Base-by-base conservation (phyloP, 37 sponge, comb jelly and placozoan species). In the Cliona cf. orientalis region DNA sequence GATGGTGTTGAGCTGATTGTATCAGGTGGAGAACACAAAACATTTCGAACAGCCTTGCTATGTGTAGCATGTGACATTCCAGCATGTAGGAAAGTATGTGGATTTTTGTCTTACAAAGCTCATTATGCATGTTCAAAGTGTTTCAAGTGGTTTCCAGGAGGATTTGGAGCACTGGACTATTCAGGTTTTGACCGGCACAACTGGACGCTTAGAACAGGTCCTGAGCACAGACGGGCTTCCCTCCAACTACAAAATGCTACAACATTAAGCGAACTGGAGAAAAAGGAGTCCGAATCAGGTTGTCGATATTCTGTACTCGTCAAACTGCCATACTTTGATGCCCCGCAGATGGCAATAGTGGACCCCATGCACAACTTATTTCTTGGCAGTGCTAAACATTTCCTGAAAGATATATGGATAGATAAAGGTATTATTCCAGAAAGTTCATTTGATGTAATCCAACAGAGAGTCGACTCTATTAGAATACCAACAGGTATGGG, bases 331-430 rank as follows among this genome's bases (percentile, higher is more conserved):
- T 85, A 78, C 46, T 76, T 76, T 76, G 86, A 85, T 70, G 34
- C 71, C 6, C 45, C 46, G 5, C 58, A 65, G 4, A 58, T 76
- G 71, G 69, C 12, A 21, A 29, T 57, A 6, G 40, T 85, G 1
- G 86, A 85, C 33, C 86, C 86, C 3, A 76, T 85, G 86, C 86
- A 85, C 46, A 85, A 85, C 35, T 22, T 85, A 31, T 41, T 85
- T n/a, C 42, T 85, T 82, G 25, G 82, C 73, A 17, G 42, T 74
- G 33, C 73, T 65, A 25, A 82, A 82, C 28, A 72, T 61, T 44
- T n/a, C n/a, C 34, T 61, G 36, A 46, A 46, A 61, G 33, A 82
- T 58, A 46, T 82, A 35, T 72, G 82, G 82, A 40, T 82, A 14
- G 53, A 36, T 46, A 5, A 46, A 41, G 22, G 46, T 42, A 44